Evolutionary conservation across 2,888 invertebrate genomes (phyloP), one percentile per base, ranked within the genome.

Genomic region (Cosmia trapezina): DNA sequence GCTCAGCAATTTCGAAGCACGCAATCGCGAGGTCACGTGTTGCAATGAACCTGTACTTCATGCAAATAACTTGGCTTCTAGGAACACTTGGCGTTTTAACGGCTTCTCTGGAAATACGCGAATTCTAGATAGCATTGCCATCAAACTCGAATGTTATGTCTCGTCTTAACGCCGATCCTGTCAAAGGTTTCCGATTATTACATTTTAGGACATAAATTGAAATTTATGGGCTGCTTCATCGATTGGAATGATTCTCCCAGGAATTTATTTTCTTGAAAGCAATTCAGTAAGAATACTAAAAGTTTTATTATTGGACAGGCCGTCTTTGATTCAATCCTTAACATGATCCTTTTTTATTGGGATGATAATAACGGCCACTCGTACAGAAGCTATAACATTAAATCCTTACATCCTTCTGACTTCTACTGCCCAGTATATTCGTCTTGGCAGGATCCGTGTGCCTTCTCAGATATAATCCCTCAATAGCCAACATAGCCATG

Each of bases 1-100:
- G 78, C 76, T 70, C 63, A 54, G 53, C 76, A 73, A 73, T 73
- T 73, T 67, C 59, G 54, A 41, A 65, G 60, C 83, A 84, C 77
- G 80, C 70, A 67, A 82, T 67, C 19, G 4, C 53, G 57, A 73
- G 43, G 74, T 80, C 73, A 71, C 80, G 60, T 75, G 73, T 79
- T 66, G 70, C 66, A 76, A 81, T 73, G 68, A 66, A 71, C 77
- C 62, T 73, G 63, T 69, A 62, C 64, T 59, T 67, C 19, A 62
- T 68, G 60, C 56, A 17, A 70, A 75, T 65, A 65, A 54, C 57
- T 68, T 73, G 5, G 61, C 22, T 79, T 72, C 77, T 66, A 22
- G 51, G 62, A 80, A 75, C 43, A 47, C 69, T 61, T 61, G 33
- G 49, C n/a, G 11, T 62, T 67, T 63, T 66, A 65, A 62, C 19